phyloP scores from a whole-genome alignment of 2,113 vertebrate species.

The Redunca redunca region DNA sequence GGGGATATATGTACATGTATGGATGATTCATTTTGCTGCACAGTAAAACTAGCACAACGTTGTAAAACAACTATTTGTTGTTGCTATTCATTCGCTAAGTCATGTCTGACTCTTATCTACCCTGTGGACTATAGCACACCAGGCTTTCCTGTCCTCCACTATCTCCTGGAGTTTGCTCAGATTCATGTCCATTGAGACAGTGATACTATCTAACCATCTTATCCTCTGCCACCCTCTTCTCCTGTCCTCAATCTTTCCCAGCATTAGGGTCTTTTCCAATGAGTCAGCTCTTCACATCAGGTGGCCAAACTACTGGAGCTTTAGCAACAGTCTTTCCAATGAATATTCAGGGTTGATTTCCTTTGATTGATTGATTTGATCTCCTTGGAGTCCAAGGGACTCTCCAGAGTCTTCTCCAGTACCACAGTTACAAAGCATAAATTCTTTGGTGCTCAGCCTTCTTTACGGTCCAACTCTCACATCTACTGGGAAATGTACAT shows the following conservation, averaged over 20 bases:
- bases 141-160: background rate
- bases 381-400: background rate
- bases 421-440: background rate
- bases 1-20: background rate
- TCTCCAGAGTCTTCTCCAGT: background rate
- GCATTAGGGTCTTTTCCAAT: background rate
- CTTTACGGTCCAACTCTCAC: background rate
- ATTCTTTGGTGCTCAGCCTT: background rate
- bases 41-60: background rate
- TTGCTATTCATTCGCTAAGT: background rate
- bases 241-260: background rate
- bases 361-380: background rate
- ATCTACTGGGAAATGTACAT: too few species aligned
- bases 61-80: background rate
- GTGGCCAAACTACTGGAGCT: background rate
- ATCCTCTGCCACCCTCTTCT: background rate
- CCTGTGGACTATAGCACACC: rapidly evolving
- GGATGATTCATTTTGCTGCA: background rate
- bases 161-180: background rate
- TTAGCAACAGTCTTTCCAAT: background rate
- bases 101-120: background rate
- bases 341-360: background rate
- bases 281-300: background rate
- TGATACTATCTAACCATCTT: background rate
- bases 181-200: background rate